Conservation (phyloP, 2,797 vertebrate species). For the Melanotaenia nigrans region DNA sequence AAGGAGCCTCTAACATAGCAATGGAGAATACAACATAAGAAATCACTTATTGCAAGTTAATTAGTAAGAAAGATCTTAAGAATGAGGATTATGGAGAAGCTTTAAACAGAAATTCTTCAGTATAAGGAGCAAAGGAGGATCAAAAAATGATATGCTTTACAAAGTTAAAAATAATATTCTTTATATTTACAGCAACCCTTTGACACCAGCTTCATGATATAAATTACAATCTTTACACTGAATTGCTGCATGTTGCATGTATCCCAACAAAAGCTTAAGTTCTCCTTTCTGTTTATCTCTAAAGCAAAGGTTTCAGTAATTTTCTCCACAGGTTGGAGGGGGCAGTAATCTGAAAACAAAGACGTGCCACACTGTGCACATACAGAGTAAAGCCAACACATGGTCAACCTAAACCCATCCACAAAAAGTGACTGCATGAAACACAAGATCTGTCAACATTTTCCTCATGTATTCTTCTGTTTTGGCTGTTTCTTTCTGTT, state of each 20-base stretch:
- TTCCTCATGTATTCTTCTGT: neutral
- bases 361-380: slow-evolving; percentile 4
- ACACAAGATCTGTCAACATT: slow-evolving; percentile 6
- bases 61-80: neutral
- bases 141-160: slow-evolving; percentile 39
- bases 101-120: slow-evolving; percentile 12
- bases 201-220: neutral
- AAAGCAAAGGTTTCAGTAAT: neutral
- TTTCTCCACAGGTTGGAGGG: slow-evolving; percentile 1
- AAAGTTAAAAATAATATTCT: neutral
- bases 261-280: slow-evolving; percentile 5
- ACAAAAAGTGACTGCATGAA: slow-evolving; percentile 23
- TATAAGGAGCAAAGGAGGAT: slow-evolving; percentile 29
- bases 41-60: neutral
- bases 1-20: neutral
- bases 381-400: neutral
- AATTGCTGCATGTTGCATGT: neutral
- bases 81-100: slow-evolving; percentile 2
- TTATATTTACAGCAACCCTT: neutral
- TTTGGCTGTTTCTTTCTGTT: too few relatives aligned
- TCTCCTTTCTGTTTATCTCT: slow-evolving; percentile 7
- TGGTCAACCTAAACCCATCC: neutral
- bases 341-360: slow-evolving; percentile 16
- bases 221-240: neutral
- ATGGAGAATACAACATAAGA: slow-evolving; percentile 5